Evolutionary conservation across 2,797 vertebrate species (phyloP).

Genomic region (Podargus strigoides): DNA sequence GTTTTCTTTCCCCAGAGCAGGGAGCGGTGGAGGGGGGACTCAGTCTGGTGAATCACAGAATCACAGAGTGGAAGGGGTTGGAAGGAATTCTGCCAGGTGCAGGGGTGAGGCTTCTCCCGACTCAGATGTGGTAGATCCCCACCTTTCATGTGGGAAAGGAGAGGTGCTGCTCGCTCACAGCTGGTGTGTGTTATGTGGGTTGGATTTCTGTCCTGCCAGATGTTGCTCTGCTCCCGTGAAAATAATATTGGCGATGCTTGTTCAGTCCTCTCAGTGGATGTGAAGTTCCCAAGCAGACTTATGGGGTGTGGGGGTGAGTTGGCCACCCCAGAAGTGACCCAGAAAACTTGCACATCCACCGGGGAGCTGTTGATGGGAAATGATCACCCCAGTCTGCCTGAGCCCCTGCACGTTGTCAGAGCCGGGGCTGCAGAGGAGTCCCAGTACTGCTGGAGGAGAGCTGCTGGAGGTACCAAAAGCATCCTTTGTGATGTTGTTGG

Average conservation of each 20-base stretch:
- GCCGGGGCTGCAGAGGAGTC: not conserved
- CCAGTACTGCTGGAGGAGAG: accelerated
- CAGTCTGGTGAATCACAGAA: not conserved
- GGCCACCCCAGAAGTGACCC: not conserved
- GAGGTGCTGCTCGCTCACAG: not conserved
- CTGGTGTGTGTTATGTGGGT: not conserved
- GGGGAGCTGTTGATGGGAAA: not conserved
- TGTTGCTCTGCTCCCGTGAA: not conserved
- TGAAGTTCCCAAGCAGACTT: not conserved
- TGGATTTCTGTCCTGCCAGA: not conserved
- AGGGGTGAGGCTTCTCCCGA: not conserved
- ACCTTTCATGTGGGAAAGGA: not conserved
- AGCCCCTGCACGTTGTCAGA: accelerated
- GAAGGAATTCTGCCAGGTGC: not conserved
- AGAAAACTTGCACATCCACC: not conserved
- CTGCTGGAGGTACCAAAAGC: not conserved
- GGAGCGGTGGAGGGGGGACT: accelerated
- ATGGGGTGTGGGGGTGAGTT: not conserved
- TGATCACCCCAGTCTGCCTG: not conserved
- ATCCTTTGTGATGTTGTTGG: not conserved
- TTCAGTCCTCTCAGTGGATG: not conserved
- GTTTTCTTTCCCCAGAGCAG: not conserved
- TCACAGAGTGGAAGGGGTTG: too few species aligned
- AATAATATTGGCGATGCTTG: not conserved
- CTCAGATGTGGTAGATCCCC: not conserved